Conservation (phyloP, 2,888 invertebrate species). For the Mechanitis mazaeus region DNA sequence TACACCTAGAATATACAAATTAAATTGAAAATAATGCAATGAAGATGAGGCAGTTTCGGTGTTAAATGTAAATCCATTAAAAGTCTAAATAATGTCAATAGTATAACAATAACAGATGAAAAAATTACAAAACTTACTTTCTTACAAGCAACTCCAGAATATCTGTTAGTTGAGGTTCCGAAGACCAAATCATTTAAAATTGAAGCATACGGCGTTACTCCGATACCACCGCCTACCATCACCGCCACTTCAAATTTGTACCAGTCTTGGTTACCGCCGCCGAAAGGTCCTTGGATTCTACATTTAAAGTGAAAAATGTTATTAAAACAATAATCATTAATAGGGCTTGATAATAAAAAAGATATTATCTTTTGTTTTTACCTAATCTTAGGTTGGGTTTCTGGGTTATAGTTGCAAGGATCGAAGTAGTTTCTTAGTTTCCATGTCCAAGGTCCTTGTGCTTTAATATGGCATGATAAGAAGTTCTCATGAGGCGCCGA, state of each 20-base stretch:
- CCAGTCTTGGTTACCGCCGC: constrained; percentile 99
- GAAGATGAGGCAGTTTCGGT: no score
- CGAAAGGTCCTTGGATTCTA: constrained; percentile 95
- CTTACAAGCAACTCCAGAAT: constrained; percentile 97
- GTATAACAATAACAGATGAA: no score
- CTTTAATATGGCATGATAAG: constrained; percentile 95
- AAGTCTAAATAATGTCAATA: neutral
- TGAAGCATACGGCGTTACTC: constrained; percentile 97
- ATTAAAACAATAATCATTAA: no score
- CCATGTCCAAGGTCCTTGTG: constrained; percentile 96
- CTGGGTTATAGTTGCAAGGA: constrained; percentile 92
- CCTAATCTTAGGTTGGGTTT: constrained; percentile 88
- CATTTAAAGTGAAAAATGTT: neutral
- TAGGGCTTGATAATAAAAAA: no score
- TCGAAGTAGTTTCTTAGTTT: constrained; percentile 95
- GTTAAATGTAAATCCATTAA: no score
- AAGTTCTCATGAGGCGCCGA: constrained; percentile 97
- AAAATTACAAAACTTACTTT: constrained; percentile 77
- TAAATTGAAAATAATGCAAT: no score
- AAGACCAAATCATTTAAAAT: constrained; percentile 97
- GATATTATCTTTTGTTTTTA: constrained; percentile 25
- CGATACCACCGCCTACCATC: constrained; percentile 98
- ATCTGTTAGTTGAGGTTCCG: constrained; percentile 95
- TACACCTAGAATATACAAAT: constrained; percentile 82
- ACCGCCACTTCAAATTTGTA: constrained; percentile 98